Percentiles rank a stretch among this genome's conserved stretches.
Conservation (phyloP, 2,113 vertebrate species). For the Oncorhynchus nerka region DNA sequence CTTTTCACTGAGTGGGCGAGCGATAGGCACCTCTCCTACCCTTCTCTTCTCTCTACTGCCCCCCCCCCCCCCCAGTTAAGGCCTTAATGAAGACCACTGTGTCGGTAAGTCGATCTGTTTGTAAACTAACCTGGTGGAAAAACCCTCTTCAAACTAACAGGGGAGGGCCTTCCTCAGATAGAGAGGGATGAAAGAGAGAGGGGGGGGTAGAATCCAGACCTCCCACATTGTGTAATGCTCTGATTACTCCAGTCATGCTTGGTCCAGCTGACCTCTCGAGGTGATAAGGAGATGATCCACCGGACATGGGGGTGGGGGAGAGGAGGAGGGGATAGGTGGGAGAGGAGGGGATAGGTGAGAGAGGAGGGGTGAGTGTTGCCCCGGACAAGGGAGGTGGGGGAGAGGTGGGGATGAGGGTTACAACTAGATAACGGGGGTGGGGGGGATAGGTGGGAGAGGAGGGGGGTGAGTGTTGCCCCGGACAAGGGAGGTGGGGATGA, state of each 20-base stretch:
- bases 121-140: constrained; percentile 39
- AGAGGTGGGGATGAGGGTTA: no score
- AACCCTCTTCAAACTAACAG: constrained; percentile 34
- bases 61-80: constrained; percentile 10
- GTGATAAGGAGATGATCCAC: constrained; percentile 56
- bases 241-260: constrained; percentile 52
- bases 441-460: no score
- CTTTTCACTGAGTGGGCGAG: not conserved
- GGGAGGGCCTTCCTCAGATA: not conserved
- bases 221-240: constrained; percentile 43
- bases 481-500: no score
- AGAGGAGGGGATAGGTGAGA: not conserved
- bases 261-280: constrained; percentile 51
- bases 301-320: not conserved
- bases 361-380: not conserved
- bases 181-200: not conserved
- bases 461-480: no score
- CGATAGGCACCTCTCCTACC: constrained; percentile 2
- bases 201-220: constrained; percentile 36
- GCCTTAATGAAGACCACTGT: constrained; percentile 54
- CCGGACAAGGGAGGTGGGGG: no score
- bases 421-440: no score
- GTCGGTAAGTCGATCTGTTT: constrained; percentile 58
- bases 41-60: constrained; percentile 27
- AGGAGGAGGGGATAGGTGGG: not conserved